A percentile compares a stretch with the other conserved stretches of the same genome.
Conservation (phyloP, 2,888 invertebrate genomes). For the Caenorhabditis becei region DNA sequence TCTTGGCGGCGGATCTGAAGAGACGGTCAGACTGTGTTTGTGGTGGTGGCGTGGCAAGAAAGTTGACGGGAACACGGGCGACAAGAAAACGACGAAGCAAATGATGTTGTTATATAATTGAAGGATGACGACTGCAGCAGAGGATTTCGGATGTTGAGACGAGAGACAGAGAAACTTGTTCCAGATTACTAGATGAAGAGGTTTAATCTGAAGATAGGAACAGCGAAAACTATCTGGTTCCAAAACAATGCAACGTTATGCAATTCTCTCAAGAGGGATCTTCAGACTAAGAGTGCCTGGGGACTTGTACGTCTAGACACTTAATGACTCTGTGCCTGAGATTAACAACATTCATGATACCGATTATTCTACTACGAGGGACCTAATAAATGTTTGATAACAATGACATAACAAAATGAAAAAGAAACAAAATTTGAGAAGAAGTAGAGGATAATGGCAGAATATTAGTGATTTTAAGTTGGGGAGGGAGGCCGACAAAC, state of each 20-base stretch:
- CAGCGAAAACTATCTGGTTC: conserved; percentile 35
- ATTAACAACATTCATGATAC: no score
- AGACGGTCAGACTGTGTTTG: conserved; percentile 7
- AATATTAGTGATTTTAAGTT: conserved; percentile 26
- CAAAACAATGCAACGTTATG: conserved; percentile 45
- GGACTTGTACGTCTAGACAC: background rate
- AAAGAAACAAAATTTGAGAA: background rate
- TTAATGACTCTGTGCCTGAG: background rate
- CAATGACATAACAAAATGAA: background rate
- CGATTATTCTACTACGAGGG: no score
- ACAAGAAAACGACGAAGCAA: conserved; percentile 19
- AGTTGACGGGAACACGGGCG: conserved; percentile 9
- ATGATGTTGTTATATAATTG: conserved; percentile 46
- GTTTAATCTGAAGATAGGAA: conserved; percentile 45
- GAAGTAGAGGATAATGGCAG: conserved; percentile 30
- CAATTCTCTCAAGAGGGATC: conserved; percentile 8
- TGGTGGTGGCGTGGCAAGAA: background rate
- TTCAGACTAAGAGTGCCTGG: conserved; percentile 7
- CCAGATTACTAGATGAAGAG: conserved; percentile 33
- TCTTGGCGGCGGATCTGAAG: conserved; percentile 55
- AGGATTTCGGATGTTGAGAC: conserved; percentile 20
- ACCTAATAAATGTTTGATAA: no score
- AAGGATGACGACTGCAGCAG: conserved; percentile 30
- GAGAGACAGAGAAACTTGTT: conserved; percentile 51
- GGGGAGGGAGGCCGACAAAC: conserved; percentile 35